Base-by-base conservation (phyloP, 37 sponge, comb jelly and placozoan species). In the Beroe ovata region DNA sequence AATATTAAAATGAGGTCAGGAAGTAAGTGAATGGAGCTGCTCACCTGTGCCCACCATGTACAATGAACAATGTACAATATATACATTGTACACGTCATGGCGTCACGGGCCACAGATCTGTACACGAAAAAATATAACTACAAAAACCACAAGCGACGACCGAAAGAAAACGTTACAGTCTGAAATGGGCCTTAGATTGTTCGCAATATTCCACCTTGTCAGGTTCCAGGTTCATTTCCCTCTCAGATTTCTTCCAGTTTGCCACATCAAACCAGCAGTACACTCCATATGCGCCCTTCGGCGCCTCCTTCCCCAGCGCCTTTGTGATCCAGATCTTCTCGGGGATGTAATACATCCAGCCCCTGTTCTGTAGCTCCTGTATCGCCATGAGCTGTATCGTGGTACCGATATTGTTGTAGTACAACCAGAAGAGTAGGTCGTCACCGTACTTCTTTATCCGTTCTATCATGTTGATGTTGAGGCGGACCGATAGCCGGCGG, bases 281-380 rank as follows among this genome's bases (percentile, higher is more conserved):
- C 14, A 94, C 94, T 8, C 99, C 96, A 32, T 93, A 92, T 39
- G 96, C 93, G 90, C 92, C 93, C 0, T 90, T 91, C 29, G 77
- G 77, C 0, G 99, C 96, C 72, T 94, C 94, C 84, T 95, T 92
- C 0, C 95, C 95, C 33, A 93, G 95, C 16, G 93, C 96, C 66
- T 94, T 91, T 16, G 94, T 95, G 30, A 98, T 94, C 99, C 99
- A 98, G 23, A 95, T 81, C 58, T 90, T 89, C 88, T 98, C 96
- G 29, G 95, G 96, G 60, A 96, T 98, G 92, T 97, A 96, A 77
- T 94, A 97, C 23, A 96, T 64, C 99, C 99, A 97, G 58, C 95
- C 94, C 47, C 96, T 90, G 28, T 91, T 69, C 40, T 94, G 93
- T 92, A 98, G 93, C 89, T 98, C 99, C 72, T 64, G 89, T 21